These are phyloP conservation scores for Eupithecia abbreviata DNA, from an alignment of 2,888 invertebrate genomes.

Conservation along the genomic window DNA sequence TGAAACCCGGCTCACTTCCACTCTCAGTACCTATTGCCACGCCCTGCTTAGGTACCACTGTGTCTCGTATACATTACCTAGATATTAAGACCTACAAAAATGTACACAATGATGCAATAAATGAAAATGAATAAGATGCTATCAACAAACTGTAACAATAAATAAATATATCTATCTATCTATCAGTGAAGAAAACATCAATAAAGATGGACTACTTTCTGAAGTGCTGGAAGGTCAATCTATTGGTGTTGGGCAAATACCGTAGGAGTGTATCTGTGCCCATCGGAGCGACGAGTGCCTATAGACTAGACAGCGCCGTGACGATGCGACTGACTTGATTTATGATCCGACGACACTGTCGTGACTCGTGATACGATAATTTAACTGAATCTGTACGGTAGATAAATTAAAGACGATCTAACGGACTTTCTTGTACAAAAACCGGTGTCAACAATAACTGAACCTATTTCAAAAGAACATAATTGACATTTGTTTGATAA, in stretches of 20 bases:
- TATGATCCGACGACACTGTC: neutral
- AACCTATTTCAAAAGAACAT: neutral
- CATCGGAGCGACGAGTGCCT: neutral
- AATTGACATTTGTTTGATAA: neutral
- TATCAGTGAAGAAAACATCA: neutral
- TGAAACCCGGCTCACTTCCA: too few relatives aligned
- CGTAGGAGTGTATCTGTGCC: constrained; percentile 5
- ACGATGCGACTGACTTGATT: constrained; percentile 18
- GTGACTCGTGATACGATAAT: neutral
- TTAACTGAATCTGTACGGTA: neutral
- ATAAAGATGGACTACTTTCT: neutral
- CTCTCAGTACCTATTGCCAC: too few relatives aligned
- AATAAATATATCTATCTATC: too few relatives aligned
- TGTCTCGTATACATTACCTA: too few relatives aligned
- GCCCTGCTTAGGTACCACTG: too few relatives aligned
- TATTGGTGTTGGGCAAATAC: constrained; percentile 11
- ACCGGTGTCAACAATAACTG: neutral
- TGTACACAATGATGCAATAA: too few relatives aligned
- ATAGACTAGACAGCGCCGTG: constrained; percentile 13
- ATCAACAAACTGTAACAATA: too few relatives aligned
- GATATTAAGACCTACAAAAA: too few relatives aligned
- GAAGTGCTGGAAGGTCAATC: neutral
- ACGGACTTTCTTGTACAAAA: neutral
- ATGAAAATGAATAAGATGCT: too few relatives aligned
- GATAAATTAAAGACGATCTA: neutral